Base-by-base conservation (phyloP, 2,113 vertebrate genomes). In the Oreotrochilus melanogaster region DNA sequence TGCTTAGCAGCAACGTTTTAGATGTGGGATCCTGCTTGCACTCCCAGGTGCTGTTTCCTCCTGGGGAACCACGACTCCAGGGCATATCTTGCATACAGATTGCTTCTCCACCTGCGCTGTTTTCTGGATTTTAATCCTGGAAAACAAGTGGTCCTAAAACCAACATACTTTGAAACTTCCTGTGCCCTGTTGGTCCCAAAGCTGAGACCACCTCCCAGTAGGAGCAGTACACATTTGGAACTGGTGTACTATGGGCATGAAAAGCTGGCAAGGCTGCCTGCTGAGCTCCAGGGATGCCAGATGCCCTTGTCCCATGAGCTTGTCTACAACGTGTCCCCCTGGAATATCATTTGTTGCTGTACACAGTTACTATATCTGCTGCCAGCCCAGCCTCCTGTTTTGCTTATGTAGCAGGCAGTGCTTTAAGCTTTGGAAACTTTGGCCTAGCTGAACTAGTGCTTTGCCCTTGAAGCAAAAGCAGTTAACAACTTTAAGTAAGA, bases 81-180 rank as follows among this genome's bases (percentile, higher is more conserved):
- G 25, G 1, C 7, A 10, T 21, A 24, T 25, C 22, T 71, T 64
- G 35, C 0, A 0, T 15, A 50, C 11, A 47, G 21, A 50, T 17
- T 54, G 17, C 33, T 60, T 45, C 47, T 85, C 62, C 18, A 53
- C 33, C 10, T 65, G 35, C 48, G 10, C n/a, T 53, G 35, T n/a
- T 54, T 47, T 47, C 10, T 66, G 48, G 24, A 7, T 27, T 15
- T 54, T 51, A 58, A n/a, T 3, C 19, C 7, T 9, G 23, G 11
- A 43, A 56, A 91, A 53, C 43, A 66, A 58, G 30, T 14, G 14
- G 3, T 27, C 23, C 19, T 43, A 37, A 66, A 89, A 50, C 21
- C 30, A 47, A n/a, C 22, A 9, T 18, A 31, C 11, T 43, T 60
- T 31, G 39, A 65, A 78, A 51, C 8, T 82, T 65, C n/a, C n/a